Base-by-base conservation (phyloP, 2,797 vertebrate genomes). In the Cynodonichthys magdalenae region DNA sequence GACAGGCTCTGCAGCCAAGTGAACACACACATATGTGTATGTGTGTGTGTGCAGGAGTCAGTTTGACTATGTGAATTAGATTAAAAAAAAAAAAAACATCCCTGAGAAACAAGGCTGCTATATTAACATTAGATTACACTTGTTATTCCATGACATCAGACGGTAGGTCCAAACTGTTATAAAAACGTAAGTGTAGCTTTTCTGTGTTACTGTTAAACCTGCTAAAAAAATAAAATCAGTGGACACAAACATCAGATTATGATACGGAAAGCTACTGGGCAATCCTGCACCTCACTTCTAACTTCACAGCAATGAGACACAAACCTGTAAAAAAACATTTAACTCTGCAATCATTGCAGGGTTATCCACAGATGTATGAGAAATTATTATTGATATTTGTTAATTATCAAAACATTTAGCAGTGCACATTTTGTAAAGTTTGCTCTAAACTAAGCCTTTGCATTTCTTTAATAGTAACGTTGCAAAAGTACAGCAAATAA, bases 1-100 rank as follows among this genome's bases (percentile, higher is more conserved):
- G 47, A 69, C 18, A 29, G 45, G 50, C 46, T 75, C 63, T 79
- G 57, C 50, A 63, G 74, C 53, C 68, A 80, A 76, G 45, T 68
- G 63, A 71, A 79, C 15, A 28, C 18, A 18, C 48, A 28, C 8
- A 24, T 42, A 36, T 27, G 42, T 19, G 50, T 24, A 39, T 10
- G 36, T 39, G 19, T 12, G 36, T 74, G 54, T 48, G 42, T 53
- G 14, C 36, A 50, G 48, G 19, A 62, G 41, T 48, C 8, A 53
- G 10, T 31, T 64, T 9, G 42, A 36, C 24, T 36, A 7, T 51
- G 19, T 55, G 8, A 63, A 72, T 70, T 55, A 19, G 4, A 47
- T 20, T 29, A 15, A 48, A 61, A 52, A 70, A 50, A 61, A 52
- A 68, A 55, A 8, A 67, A 27, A 45, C 5, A 28, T 49, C 1